Percentiles rank a stretch among this genome's conserved stretches.
phyloP scores from a whole-genome alignment of 2,888 invertebrate genomes.

The Thelaira solivaga region DNA sequence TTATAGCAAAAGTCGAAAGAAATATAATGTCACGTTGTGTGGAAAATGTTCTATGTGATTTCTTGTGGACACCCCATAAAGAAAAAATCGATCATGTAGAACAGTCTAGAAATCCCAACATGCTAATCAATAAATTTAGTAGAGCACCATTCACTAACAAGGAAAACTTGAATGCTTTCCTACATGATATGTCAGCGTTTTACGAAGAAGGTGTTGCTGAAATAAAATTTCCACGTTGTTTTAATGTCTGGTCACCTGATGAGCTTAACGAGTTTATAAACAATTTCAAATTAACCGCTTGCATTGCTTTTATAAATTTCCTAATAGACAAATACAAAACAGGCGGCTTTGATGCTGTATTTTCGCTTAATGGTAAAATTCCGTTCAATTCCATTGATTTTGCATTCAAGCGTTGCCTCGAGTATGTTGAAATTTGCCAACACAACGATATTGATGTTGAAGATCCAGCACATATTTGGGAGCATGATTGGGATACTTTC shows the following conservation, averaged over 20 bases:
- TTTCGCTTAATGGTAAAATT: slow-evolving; percentile 81
- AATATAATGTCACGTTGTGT: slow-evolving; percentile 86
- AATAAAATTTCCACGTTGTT: slow-evolving; percentile 91
- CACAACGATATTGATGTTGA: slow-evolving; percentile 84
- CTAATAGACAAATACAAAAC: slow-evolving; percentile 80
- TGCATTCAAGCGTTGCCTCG: slow-evolving; percentile 86
- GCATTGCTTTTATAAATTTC: slow-evolving; percentile 89
- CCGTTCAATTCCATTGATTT: slow-evolving; percentile 88
- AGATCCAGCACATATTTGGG: slow-evolving; percentile 82
- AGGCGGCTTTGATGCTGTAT: slow-evolving; percentile 80
- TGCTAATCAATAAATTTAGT: slow-evolving; percentile 88
- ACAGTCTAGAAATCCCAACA: slow-evolving; percentile 79
- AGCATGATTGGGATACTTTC: slow-evolving; percentile 94
- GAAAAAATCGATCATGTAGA: slow-evolving; percentile 81
- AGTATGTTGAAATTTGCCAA: slow-evolving; percentile 84
- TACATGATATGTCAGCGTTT: slow-evolving; percentile 91
- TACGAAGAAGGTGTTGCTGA: slow-evolving; percentile 88
- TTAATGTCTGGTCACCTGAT: slow-evolving; percentile 88
- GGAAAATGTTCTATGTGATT: slow-evolving; percentile 88
- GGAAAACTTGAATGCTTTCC: slow-evolving; percentile 87
- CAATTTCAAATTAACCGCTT: slow-evolving; percentile 93
- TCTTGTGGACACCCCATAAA: slow-evolving; percentile 92
- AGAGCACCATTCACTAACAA: slow-evolving; percentile 94
- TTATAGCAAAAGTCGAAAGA: slow-evolving; percentile 82
- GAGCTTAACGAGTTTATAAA: slow-evolving; percentile 90